Evolutionary conservation across 1,140 invertebrate genomes (phyloP), one percentile per base, ranked within the genome.

Genomic region (Conus betulinus): DNA sequence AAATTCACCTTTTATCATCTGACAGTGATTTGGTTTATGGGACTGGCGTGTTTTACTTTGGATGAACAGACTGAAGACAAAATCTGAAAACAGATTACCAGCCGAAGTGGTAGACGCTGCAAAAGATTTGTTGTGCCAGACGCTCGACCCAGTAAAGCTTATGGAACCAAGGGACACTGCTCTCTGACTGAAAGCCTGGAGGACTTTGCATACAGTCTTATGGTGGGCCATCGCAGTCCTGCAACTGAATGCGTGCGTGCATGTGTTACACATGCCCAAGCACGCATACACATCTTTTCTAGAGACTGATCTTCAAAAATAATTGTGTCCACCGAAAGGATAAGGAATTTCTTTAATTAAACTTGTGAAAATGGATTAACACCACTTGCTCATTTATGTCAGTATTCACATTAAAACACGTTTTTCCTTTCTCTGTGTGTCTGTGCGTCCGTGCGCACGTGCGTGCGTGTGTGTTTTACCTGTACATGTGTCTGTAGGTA

Each of bases 111-210:
- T 92, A 8, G 90, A 88, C 51, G 85, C 88, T 60, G 67, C 92
- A 17, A 67, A 93, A 60, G 90, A 91, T 60, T 85, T 94, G 55
- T 85, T 93, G 67, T 94, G 94, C 90, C 91, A 91, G 55, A 87
- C 94, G 81, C 76, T 94, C 82, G 91, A 93, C n/a, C 90, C 91
- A 13, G 84, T n/a, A 93, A 90, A 23, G 88, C 67, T n/a, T 93
- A 94, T 89, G 91, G 92, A 63, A 92, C 92, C 3, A 91, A 87
- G 87, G 93, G 94, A 20, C 90, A 91, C 13, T 91, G 79, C 63
- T 85, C 90, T 25, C 87, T 94, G 52, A 87, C 90, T 39, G 39
- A 84, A 52, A 83, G 89, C 3, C 71, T 93, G 84, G 94, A 95
- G 87, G 91, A 91, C 5, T 92, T 93, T 82, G 92, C 94, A 10